Evolutionary conservation across 1,140 invertebrate species (phyloP), one percentile per base, ranked within the genome.

Genomic region (Sycophila sp.): DNA sequence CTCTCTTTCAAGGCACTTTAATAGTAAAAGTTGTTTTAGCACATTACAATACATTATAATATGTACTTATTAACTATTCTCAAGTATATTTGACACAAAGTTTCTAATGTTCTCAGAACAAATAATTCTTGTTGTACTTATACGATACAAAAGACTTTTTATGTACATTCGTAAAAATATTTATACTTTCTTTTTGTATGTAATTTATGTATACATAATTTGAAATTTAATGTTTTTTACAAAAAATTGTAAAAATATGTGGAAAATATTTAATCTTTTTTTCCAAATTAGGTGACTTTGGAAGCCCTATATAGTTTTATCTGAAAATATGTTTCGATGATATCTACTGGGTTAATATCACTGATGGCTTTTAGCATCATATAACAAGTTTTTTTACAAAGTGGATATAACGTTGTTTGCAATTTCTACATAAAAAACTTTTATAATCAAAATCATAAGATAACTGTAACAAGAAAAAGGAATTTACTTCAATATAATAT

Each of bases 181-280:
- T 51, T 69, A 34, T 62, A 66, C 15, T 34, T 42, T 63, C 22
- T 32, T 53, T 66, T 42, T 66, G 6, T 45, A 65, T 65, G 38
- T 55, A 55, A 36, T 65, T 47, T 32, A 36, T 62, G 47, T 68
- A 69, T 68, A 58, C 51, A 73, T 67, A 63, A 56, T 64, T 69
- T 42, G 19, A 58, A 59, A 49, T 56, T 66, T 30, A 65, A 66
- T 26, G 15, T 22, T 66, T n/a, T 34, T 59, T 68, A 60, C 26
- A 53, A 53, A 42, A n/a, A 42, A n/a, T 71, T 69, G 28, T 64
- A 73, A 69, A 73, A 69, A 59, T 64, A 69, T 62, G 56, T 73
- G 45, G 15, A 69, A 62, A 65, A 69, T 73, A 73, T 47, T 73
- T 53, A 13, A 60, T 40, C 22, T 64, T 36, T 64, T 49, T 65